These are phyloP conservation scores for Delichon dasypus DNA, from an alignment of 2,797 vertebrate genomes.

Conservation along the genomic window DNA sequence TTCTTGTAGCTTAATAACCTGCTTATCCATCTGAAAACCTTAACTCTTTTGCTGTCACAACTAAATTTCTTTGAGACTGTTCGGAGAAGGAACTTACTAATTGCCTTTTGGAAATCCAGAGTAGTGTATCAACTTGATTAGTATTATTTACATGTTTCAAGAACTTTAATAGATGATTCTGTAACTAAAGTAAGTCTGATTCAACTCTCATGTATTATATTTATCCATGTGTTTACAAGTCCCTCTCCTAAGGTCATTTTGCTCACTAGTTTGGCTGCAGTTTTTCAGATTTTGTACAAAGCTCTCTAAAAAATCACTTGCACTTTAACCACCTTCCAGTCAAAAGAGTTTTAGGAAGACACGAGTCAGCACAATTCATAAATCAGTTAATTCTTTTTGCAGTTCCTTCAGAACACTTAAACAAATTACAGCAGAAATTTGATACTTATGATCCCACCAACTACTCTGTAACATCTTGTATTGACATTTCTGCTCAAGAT, in stretches of 20 bases:
- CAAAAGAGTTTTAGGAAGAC: background rate
- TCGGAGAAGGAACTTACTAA: background rate
- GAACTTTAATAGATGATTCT: background rate
- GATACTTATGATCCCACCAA: background rate
- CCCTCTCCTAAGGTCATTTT: background rate
- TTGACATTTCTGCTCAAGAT: background rate
- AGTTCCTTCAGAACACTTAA: background rate
- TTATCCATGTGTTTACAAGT: background rate
- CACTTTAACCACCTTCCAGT: background rate
- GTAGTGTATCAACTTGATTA: background rate
- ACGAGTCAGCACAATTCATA: background rate
- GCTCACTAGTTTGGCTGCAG: background rate
- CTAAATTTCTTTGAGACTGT: background rate
- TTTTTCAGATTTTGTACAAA: background rate
- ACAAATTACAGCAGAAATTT: background rate
- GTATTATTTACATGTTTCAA: background rate
- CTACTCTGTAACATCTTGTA: background rate
- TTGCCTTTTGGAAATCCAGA: background rate
- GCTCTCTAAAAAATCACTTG: background rate
- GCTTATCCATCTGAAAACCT: background rate
- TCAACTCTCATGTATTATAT: background rate
- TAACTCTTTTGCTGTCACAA: background rate
- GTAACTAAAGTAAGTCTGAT: background rate
- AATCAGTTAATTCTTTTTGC: background rate
- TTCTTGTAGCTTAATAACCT: background rate